Evolutionary conservation across 2,797 vertebrate genomes (phyloP).

Genomic region (Pteronotus mesoamericanus): DNA sequence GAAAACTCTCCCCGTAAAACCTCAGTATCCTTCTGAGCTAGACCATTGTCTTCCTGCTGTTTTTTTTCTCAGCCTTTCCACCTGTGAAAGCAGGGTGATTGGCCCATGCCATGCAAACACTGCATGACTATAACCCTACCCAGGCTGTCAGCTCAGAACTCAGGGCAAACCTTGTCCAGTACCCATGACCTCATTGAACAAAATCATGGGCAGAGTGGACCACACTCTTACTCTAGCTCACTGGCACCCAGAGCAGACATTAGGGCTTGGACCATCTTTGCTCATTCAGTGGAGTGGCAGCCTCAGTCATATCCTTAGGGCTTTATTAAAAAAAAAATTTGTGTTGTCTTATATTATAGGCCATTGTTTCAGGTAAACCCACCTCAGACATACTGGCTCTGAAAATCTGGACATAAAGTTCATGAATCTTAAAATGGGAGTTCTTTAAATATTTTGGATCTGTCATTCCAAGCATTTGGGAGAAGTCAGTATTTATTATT

Average conservation of each 20-base stretch:
- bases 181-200: constrained; percentile 46
- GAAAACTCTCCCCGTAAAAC: background rate
- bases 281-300: background rate
- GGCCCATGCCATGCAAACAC: background rate
- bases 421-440: background rate
- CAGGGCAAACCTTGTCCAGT: background rate
- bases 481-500: background rate
- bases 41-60: background rate
- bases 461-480: background rate
- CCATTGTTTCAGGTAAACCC: background rate
- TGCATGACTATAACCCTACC: background rate
- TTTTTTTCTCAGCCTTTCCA: background rate
- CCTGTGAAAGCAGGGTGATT: background rate
- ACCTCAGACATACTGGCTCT: background rate
- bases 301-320: background rate
- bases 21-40: background rate
- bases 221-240: background rate
- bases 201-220: background rate
- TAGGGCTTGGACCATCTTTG: background rate
- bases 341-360: background rate
- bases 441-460: background rate
- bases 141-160: background rate
- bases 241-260: background rate
- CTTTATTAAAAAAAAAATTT: background rate
- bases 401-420: background rate